Percentiles rank a stretch among this genome's conserved stretches.
phyloP scores from a whole-genome alignment of 2,888 invertebrate species.

The Leptodirus hochenwartii region DNA sequence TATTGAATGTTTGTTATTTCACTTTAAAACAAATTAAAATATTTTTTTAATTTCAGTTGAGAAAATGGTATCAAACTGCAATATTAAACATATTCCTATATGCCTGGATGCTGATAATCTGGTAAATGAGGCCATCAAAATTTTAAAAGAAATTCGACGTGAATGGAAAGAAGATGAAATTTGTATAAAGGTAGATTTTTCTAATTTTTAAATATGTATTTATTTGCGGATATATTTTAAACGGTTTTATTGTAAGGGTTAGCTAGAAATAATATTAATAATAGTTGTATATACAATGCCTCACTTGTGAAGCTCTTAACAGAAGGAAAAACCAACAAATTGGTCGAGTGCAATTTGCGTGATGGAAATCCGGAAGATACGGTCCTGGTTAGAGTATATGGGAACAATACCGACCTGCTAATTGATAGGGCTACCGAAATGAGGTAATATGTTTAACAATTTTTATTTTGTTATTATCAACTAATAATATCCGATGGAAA shows the following conservation, averaged over 20 bases:
- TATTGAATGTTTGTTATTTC: too few species aligned
- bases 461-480: too few species aligned
- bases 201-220: slow-evolving; percentile 1
- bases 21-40: too few species aligned
- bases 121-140: slow-evolving; percentile 42
- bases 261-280: not conserved
- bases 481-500: too few species aligned
- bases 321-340: slow-evolving; percentile 85
- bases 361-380: slow-evolving; percentile 37
- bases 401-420: slow-evolving; percentile 80
- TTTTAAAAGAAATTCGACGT: slow-evolving; percentile 51
- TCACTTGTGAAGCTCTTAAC: slow-evolving; percentile 54
- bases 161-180: slow-evolving; percentile 46
- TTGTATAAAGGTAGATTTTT: slow-evolving; percentile 45
- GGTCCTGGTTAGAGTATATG: slow-evolving; percentile 78
- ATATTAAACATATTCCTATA: too few species aligned
- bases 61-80: too few species aligned
- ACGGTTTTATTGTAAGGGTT: not conserved
- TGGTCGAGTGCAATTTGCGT: slow-evolving; percentile 49
- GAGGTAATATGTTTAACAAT: slow-evolving; percentile 26
- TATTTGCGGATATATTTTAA: not conserved
- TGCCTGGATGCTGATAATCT: too few species aligned
- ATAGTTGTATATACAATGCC: not conserved
- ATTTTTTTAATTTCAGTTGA: too few species aligned
- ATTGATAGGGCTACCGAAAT: slow-evolving; percentile 79